phyloP scores from a whole-genome alignment of 2,797 vertebrate genomes.

The Ctenopoma multispine region DNA sequence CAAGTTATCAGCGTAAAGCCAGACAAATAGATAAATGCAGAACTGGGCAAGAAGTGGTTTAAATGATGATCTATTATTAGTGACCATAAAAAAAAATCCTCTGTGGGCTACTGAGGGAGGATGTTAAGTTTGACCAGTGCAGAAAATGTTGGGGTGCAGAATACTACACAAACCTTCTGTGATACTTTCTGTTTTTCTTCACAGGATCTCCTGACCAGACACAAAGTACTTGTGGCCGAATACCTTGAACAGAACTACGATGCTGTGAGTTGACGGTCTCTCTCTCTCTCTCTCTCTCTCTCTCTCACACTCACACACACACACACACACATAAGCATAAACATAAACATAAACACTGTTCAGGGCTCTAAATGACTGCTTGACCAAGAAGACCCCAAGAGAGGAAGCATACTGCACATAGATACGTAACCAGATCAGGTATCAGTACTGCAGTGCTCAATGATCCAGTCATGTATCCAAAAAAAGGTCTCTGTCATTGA shows the following conservation, averaged over 20 bases:
- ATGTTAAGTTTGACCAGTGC: too few relatives aligned
- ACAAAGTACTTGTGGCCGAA: conserved; percentile 94
- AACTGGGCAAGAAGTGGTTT: too few relatives aligned
- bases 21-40: too few relatives aligned
- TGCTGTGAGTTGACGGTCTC: conserved; percentile 88
- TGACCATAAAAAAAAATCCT: too few relatives aligned
- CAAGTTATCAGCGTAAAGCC: too few relatives aligned
- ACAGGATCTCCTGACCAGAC: conserved; percentile 95
- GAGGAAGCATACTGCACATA: not conserved
- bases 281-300: too few relatives aligned
- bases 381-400: conserved; percentile 9
- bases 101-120: too few relatives aligned
- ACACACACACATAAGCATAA: not conserved
- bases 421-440: conserved; percentile 28
- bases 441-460: conserved; percentile 12
- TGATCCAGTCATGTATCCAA: conserved; percentile 20
- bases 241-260: conserved; percentile 97
- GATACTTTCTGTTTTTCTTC: conserved; percentile 36
- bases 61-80: too few relatives aligned
- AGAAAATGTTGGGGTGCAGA: too few relatives aligned
- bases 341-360: conserved; percentile 19
- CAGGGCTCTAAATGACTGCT: conserved; percentile 8
- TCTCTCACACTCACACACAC: not conserved
- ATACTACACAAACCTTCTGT: not conserved
- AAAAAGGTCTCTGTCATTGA: conserved; percentile 1